These are phyloP conservation scores for Epinephelus fuscoguttatus DNA, from an alignment of 2,113 vertebrate genomes.

Conservation along the genomic window DNA sequence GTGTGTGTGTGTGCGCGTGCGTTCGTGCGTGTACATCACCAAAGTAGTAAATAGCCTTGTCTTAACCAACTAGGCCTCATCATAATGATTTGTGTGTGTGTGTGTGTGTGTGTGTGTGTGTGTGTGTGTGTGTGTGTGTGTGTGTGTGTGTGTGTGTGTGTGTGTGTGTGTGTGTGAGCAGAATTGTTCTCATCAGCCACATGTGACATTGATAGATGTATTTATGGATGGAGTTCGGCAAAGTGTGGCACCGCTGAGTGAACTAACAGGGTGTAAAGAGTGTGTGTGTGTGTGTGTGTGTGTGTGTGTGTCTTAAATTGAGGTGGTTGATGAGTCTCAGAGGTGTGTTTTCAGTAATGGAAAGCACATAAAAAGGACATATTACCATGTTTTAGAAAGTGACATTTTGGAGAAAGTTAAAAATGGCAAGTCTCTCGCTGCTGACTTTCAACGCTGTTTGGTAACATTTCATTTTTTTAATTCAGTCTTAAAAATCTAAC, in stretches of 20 bases:
- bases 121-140: not conserved
- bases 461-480: not conserved
- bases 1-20: not conserved
- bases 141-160: not conserved
- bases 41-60: not conserved
- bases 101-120: not conserved
- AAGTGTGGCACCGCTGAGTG: not conserved
- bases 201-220: conserved; percentile 26
- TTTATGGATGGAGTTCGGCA: not conserved
- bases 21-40: not conserved
- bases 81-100: conserved; percentile 1
- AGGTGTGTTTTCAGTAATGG: conserved; percentile 26
- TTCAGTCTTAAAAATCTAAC: not conserved
- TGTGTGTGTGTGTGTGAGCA: not conserved
- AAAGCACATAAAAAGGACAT: conserved; percentile 17
- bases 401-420: not conserved
- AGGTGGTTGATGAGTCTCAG: conserved; percentile 1
- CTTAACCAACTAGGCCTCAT: not conserved
- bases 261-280: not conserved
- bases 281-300: not conserved
- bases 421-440: not conserved
- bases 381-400: conserved; percentile 24
- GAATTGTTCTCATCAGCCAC: conserved; percentile 12
- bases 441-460: not conserved
- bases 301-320: not conserved